phyloP scores from a whole-genome alignment of 2,888 invertebrate genomes.

The Uloborus plumipes region DNA sequence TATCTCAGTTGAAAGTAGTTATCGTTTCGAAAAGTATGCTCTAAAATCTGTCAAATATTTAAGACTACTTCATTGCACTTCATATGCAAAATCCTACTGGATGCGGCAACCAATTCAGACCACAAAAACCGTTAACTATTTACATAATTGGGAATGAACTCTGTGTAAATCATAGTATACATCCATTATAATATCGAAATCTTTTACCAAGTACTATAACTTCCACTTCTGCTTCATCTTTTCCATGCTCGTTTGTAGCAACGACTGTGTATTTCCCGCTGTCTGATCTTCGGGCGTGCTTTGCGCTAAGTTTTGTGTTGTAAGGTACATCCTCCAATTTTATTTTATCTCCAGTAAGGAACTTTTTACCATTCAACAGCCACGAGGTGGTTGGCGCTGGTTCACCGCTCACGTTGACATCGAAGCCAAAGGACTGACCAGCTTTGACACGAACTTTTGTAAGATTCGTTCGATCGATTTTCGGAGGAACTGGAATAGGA shows the following conservation, averaged over 20 bases:
- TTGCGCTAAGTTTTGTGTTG: conserved; percentile 87
- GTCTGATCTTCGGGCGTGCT: conserved; percentile 86
- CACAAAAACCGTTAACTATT: no score
- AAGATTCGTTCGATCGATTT: conserved; percentile 71
- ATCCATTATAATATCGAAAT: no score
- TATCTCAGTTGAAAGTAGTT: no score
- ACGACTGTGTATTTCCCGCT: conserved; percentile 90
- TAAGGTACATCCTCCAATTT: conserved; percentile 93
- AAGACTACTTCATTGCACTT: no score
- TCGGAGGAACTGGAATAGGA: conserved; percentile 75
- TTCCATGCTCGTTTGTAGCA: conserved; percentile 94
- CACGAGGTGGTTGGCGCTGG: conserved; percentile 77
- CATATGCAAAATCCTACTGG: no score
- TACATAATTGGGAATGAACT: no score
- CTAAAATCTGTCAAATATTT: no score
- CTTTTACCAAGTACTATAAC: conserved; percentile 81
- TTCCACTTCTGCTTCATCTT: conserved; percentile 89
- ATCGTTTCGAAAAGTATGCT: no score
- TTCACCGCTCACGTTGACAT: conserved; percentile 72
- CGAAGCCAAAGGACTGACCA: conserved; percentile 71
- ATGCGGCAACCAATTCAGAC: no score
- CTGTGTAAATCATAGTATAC: no score
- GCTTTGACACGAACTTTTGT: conserved; percentile 71
- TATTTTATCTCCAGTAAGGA: conserved; percentile 78
- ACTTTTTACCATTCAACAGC: conserved; percentile 79